These are phyloP conservation scores for Drosophila leonis DNA, from an alignment of 2,888 invertebrate species.

Conservation along the genomic window DNA sequence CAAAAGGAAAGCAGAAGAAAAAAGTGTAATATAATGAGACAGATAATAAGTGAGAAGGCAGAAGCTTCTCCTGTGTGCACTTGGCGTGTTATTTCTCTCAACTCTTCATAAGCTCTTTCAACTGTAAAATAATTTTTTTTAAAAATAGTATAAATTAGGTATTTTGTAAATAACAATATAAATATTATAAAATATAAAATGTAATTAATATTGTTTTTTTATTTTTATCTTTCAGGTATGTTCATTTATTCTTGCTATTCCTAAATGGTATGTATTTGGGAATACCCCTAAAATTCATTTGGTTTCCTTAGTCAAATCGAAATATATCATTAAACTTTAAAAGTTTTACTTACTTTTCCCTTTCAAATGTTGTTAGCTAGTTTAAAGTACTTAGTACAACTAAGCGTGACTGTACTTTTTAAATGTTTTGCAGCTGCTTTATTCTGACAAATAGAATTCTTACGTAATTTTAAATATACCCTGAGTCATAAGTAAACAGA, in stretches of 20 bases:
- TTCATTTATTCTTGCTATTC: not conserved
- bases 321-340: not conserved
- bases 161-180: not conserved
- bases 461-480: not conserved
- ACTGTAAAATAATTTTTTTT: not conserved
- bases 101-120: not conserved
- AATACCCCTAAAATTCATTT: not conserved
- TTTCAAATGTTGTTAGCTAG: not conserved
- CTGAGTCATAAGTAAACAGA: not conserved
- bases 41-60: conserved; percentile 26
- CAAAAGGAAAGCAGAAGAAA: not conserved
- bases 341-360: not conserved
- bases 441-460: not conserved
- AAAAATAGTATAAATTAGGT: not conserved
- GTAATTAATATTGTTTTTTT: conserved; percentile 1
- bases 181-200: not conserved
- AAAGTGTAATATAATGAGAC: conserved; percentile 21
- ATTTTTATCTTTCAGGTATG: conserved; percentile 59
- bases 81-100: conserved; percentile 12
- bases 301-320: no score
- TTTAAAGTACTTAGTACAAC: not conserved
- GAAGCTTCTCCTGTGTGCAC: conserved; percentile 8
- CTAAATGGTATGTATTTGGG: conserved; percentile 9
- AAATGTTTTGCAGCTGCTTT: not conserved
- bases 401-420: not conserved